Evolutionary conservation across 2,888 invertebrate genomes (phyloP), one percentile per base, ranked within the genome.

Genomic region (Abrostola triplasia): DNA sequence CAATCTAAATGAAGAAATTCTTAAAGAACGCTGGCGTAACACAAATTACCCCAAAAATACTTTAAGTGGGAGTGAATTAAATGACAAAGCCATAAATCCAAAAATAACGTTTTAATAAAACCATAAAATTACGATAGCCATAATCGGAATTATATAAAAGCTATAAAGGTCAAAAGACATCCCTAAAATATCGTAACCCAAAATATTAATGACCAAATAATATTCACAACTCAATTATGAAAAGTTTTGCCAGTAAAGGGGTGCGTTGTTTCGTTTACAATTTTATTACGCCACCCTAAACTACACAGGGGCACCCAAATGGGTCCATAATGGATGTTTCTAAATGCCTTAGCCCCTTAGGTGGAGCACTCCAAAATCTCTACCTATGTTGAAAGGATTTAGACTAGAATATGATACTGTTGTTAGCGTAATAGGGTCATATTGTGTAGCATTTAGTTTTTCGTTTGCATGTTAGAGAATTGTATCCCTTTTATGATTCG

Each of bases 271-370:
- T 71, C 69, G 70, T 74, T 82, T 76, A 76, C 76, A 83, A 86
- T 86, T 85, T 82, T 84, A 84, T 85, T 85, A 84, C 70, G 60
- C 67, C 64, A 68, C 73, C 79, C 69, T 76, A 74, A 82, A 85
- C 84, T 85, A 84, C 72, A 75, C 66, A 78, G 82, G 84, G 85
- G 86, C 84, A 87, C 79, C 80, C 79, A 86, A 88, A 87, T 87
- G 86, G 83, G 67, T 76, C 66, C 73, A 76, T 87, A 87, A 88
- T 87, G 87, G 88, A 82, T 83, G 84, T 83, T 84, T 80, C 76
- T 82, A 80, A 84, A 86, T 84, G 82, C 80, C 79, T 83, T 80
- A 80, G 47, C 40, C 58, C 79, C 71, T 76, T 24, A 48, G 68
- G 59, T 38, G 48, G 41, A 60, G 61, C 60, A 59, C 36, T 69